Evolutionary conservation across 2,113 vertebrate species (phyloP).

Genomic region (Siphamia tubifer): DNA sequence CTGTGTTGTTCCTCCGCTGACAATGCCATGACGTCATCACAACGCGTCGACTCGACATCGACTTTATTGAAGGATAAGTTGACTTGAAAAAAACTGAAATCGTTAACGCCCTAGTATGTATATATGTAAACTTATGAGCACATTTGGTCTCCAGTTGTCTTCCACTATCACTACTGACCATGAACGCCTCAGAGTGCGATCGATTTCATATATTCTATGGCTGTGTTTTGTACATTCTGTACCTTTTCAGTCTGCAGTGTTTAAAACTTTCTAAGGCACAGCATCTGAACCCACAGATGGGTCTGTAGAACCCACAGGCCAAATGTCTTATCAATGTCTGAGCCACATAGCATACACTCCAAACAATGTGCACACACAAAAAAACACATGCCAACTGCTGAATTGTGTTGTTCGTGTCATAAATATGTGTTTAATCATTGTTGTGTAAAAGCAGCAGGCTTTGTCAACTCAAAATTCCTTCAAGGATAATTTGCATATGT

Average conservation of each 20-base stretch:
- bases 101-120: too few relatives aligned
- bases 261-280: constrained; percentile 18
- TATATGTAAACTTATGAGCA: too few relatives aligned
- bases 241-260: constrained; percentile 11
- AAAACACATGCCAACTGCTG: neutral
- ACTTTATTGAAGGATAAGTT: too few relatives aligned
- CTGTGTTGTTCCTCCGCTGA: too few relatives aligned
- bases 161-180: neutral
- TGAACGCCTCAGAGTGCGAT: neutral
- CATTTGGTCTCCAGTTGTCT: neutral
- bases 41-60: too few relatives aligned
- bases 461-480: too few relatives aligned
- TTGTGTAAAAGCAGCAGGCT: too few relatives aligned
- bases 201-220: constrained; percentile 5
- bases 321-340: constrained; percentile 7
- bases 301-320: neutral
- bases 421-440: neutral
- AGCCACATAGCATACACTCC: neutral
- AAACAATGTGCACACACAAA: neutral
- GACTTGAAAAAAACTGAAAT: too few relatives aligned
- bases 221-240: constrained; percentile 4
- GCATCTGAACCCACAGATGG: constrained; percentile 8
- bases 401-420: neutral
- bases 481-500: too few relatives aligned
- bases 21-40: too few relatives aligned